Base-by-base conservation (phyloP, 2,888 invertebrate genomes). In the Eurytoma californica region DNA sequence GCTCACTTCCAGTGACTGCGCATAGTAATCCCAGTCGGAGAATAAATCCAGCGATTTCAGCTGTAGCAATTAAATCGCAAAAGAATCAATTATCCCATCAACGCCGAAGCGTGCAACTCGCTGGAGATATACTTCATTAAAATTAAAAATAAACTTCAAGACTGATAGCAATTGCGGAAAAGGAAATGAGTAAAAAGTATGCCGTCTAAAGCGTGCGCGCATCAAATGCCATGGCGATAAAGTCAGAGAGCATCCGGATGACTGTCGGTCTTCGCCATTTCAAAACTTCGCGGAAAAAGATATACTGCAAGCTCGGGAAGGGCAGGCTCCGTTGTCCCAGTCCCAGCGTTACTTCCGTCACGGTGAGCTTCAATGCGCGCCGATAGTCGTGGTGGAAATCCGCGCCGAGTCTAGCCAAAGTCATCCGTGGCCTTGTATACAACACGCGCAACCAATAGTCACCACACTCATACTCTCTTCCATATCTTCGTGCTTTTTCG, bases 261-360 rank as follows among this genome's bases (percentile, higher is more conserved):
- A 49, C 55, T 47, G 49, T 65, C 47, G 28, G 69, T 72, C 66
- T 66, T 60, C 13, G 13, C 9, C 12, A 39, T 39, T 39, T 39
- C 39, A 39, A 39, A 39, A 39, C 1, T 39, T 39, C 39, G 39
- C 39, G 9, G 9, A 39, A 39, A 39, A 7, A 39, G 39, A 39
- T 39, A 39, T 39, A 9, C 9, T 39, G 5, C 7, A 39, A 39
- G 39, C 39, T 39, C 39, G 39, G 7, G 3, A 2, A 2, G 18
- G 39, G 28, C 30, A 13, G 60, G 20, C 85, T 84, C 87, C 87
- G 89, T 90, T 90, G 90, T 90, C 87, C 89, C 86, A 87, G 85
- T 90, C 87, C 89, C 86, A 87, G 85, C 86, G 89, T 90, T 90
- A 90, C 87, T 90, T 90, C 90, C 90, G 87, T 89, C 84, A 90